These are phyloP conservation scores for Sylvia atricapilla DNA, from an alignment of 2,113 vertebrate genomes.

Conservation along the genomic window DNA sequence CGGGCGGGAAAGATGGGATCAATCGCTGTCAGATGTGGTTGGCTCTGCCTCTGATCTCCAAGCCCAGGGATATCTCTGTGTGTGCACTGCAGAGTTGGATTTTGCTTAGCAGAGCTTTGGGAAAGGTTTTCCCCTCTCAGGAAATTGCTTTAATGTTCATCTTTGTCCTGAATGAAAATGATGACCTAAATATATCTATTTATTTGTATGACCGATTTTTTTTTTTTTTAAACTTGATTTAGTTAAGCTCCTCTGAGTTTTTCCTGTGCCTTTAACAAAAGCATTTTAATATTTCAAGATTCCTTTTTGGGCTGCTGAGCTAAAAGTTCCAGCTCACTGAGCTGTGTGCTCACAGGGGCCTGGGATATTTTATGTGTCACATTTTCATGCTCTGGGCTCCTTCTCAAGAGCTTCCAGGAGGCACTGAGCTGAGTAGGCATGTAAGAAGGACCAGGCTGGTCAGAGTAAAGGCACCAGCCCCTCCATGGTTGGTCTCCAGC, in stretches of 20 bases:
- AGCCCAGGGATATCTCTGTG: not conserved
- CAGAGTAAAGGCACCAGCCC: not conserved
- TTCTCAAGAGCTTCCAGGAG: not conserved
- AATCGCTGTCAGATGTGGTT: not conserved
- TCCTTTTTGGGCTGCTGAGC: constrained; percentile 12
- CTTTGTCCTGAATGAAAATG: not conserved
- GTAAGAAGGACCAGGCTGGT: not conserved
- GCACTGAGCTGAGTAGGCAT: not conserved
- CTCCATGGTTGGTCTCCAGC: not conserved
- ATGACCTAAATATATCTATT: not conserved
- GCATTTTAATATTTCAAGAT: not conserved
- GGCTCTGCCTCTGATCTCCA: constrained; percentile 3
- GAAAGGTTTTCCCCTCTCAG: not conserved
- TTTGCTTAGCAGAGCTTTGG: not conserved
- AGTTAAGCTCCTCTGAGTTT: not conserved
- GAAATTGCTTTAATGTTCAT: not conserved
- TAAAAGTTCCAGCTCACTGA: constrained; percentile 21
- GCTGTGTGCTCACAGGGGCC: not conserved
- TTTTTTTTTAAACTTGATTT: not conserved
- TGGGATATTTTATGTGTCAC: not conserved
- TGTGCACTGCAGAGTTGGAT: not conserved
- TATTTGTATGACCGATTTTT: not conserved
- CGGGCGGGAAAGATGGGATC: not conserved
- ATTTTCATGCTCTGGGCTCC: not conserved
- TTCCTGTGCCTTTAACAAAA: not conserved